Evolutionary conservation across 1,140 invertebrate species (phyloP), one percentile per base, ranked within the genome.

Genomic region (Drosophila sp.): DNA sequence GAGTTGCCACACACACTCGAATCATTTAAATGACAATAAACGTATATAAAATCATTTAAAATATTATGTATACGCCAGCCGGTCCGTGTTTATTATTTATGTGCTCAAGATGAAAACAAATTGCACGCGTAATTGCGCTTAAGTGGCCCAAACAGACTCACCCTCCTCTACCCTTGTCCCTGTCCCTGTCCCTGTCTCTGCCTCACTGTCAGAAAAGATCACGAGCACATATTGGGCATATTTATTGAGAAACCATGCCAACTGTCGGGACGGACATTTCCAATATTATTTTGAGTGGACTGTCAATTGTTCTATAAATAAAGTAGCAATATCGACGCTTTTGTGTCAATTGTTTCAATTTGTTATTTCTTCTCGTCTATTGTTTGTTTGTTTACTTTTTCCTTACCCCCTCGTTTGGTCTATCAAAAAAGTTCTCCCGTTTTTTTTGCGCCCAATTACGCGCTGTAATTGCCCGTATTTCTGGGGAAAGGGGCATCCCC

Each of bases 221-320:
- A 80, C 72, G 16, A 16, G 13, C 50, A 53, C 32, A 53, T 53
- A 62, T 36, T 40, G 21, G 48, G 14, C 27, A 56, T 46, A 72
- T 83, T 84, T 75, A 84, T 84, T 84, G 80, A 76, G 78, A 82
- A 72, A 40, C 65, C 61, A 81, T 80, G 72, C 32, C 4, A 34
- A 51, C 36, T 41, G 18, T 29, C 41, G 25, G 11, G 46, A 50
- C 51, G 29, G 41, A 36, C 38, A 9, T 27, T 56, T 56, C 8
- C 69, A 43, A 72, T 72, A 65, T 51, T n/a, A n/a, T 64, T 78
- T 78, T 78, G 82, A 87, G 78, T 86, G 81, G 78, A 38, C 62
- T 53, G 51, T 89, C 82, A 86, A 86, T 86, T 86, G 82, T 82
- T 87, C 82, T 89, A 82, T 82, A 89, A 89, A 86, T 86, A 86